A percentile compares a stretch with the other conserved stretches of the same genome.
Conservation (phyloP, 1,140 invertebrate species). For the Leguminivora glycinivorella region DNA sequence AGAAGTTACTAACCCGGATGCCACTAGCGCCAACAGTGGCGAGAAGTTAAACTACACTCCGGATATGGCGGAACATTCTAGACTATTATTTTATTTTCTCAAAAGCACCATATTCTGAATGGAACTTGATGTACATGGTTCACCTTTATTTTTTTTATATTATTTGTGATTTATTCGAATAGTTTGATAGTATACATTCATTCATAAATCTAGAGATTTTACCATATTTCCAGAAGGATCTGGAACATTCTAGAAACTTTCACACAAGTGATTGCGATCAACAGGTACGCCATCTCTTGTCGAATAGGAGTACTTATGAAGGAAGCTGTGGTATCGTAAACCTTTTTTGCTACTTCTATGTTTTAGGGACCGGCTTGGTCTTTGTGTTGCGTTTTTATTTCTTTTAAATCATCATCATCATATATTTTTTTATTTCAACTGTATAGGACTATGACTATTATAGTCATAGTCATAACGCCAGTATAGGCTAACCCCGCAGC, state of each 20-base stretch:
- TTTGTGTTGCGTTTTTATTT: too few relatives aligned
- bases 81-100: conserved; percentile 29
- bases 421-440: too few relatives aligned
- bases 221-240: conserved; percentile 43
- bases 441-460: too few relatives aligned
- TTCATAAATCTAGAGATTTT: conserved; percentile 34
- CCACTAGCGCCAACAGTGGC: conserved; percentile 46
- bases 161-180: neutral
- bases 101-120: conserved; percentile 19
- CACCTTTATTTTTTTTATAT: neutral
- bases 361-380: too few relatives aligned
- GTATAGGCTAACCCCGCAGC: too few relatives aligned
- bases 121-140: neutral
- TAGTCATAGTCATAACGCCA: too few relatives aligned
- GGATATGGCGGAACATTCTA: conserved; percentile 62
- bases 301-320: conserved; percentile 42
- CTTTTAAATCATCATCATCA: too few relatives aligned
- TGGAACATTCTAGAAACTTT: conserved; percentile 62
- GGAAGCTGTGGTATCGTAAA: conserved; percentile 35
- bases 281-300: conserved; percentile 39
- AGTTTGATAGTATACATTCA: conserved; percentile 42
- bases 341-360: too few relatives aligned
- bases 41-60: conserved; percentile 45
- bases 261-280: neutral
- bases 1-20: conserved; percentile 48